These are phyloP conservation scores for Heliothis subflexa DNA, from an alignment of 1,140 invertebrate species.

Conservation along the genomic window DNA sequence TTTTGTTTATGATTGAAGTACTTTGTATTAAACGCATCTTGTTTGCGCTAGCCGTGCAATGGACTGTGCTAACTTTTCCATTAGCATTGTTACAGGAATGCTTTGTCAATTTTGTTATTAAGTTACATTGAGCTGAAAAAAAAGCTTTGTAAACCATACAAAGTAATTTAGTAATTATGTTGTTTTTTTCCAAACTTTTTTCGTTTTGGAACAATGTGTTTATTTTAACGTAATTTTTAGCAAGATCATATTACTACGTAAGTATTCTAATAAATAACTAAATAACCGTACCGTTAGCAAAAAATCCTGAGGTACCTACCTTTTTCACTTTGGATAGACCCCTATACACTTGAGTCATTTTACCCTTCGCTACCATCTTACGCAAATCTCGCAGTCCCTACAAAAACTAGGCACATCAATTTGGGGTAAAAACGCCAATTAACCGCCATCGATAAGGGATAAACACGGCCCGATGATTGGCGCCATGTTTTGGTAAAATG, in stretches of 20 bases:
- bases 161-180: slow-evolving; percentile 13
- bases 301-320: background rate
- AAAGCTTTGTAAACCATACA: background rate
- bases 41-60: slow-evolving; percentile 32
- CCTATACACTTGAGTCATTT: slow-evolving; percentile 9
- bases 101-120: slow-evolving; percentile 26
- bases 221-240: background rate
- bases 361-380: slow-evolving; percentile 49
- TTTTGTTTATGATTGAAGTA: slow-evolving; percentile 36
- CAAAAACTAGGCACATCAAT: slow-evolving; percentile 49
- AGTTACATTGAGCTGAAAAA: slow-evolving; percentile 5
- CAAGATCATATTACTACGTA: slow-evolving; percentile 3
- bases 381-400: slow-evolving; percentile 36
- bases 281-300: background rate
- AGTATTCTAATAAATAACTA: slow-evolving; percentile 3
- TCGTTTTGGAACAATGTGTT: background rate
- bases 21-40: slow-evolving; percentile 27
- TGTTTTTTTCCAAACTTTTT: slow-evolving; percentile 3
- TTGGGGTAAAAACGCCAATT: slow-evolving; percentile 72
- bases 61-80: slow-evolving; percentile 22
- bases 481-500: slow-evolving; percentile 64
- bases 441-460: slow-evolving; percentile 68
- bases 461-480: slow-evolving; percentile 65
- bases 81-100: slow-evolving; percentile 22
- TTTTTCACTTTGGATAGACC: background rate